Percentiles rank a stretch among this genome's conserved stretches.
Conservation (phyloP, 2,797 vertebrate genomes). For the Clamator glandarius region DNA sequence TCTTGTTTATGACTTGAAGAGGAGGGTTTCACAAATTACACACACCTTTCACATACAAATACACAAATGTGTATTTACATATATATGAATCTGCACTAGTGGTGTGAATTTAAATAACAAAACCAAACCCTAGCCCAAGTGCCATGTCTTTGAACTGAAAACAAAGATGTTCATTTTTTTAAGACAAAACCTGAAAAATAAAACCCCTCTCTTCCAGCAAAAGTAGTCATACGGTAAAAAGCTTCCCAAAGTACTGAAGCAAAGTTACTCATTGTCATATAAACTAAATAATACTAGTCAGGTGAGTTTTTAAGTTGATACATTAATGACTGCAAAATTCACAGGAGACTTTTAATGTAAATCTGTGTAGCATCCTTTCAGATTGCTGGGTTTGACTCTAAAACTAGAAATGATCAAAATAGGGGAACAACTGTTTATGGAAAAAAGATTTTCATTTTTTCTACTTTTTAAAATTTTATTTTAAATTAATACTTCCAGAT, state of each 20-base stretch:
- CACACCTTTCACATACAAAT: not conserved
- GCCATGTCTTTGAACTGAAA: not conserved
- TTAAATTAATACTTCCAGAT: not conserved
- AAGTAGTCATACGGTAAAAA: not conserved
- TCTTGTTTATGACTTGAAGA: conserved; percentile 54
- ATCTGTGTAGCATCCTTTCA: not conserved
- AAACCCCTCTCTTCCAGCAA: not conserved
- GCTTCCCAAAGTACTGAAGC: not conserved
- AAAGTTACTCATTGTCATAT: not conserved
- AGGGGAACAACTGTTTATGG: not conserved
- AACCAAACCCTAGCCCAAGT: not conserved
- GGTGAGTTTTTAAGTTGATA: conserved; percentile 10
- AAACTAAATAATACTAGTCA: not conserved
- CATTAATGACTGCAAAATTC: conserved; percentile 38
- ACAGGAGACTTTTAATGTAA: not conserved
- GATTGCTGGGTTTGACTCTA: conserved; percentile 10
- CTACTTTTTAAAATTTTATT: not conserved
- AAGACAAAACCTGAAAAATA: not conserved
- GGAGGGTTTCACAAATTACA: not conserved
- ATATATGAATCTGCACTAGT: not conserved
- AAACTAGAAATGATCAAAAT: not conserved
- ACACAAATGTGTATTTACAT: not conserved
- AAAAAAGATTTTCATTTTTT: not conserved
- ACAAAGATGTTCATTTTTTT: not conserved
- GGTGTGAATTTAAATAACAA: not conserved